Evolutionary conservation across 2,113 vertebrate genomes (phyloP).

Genomic region (Bos taurus): ARS-UCD2.0 NC_037331.1:40356501-40357000

Average conservation of each 20-base stretch:
- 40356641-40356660: background rate
- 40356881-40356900: background rate
- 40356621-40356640: background rate
- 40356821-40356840: background rate
- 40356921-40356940: background rate
- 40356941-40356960: background rate
- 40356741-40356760: constrained; percentile 7
- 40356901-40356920: background rate
- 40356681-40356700: background rate
- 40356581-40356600: constrained; percentile 6
- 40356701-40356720: background rate
- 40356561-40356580: background rate
- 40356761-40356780: background rate
- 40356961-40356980: background rate
- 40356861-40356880: background rate
- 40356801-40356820: background rate
- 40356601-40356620: background rate
- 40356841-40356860: background rate
- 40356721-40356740: background rate
- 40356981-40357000: background rate
- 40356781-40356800: background rate
- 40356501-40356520: background rate
- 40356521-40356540: background rate
- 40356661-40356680: background rate
- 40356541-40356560: background rate